Base-by-base conservation (phyloP, 2,113 vertebrate species). In the Pseudonaja textilis region DNA sequence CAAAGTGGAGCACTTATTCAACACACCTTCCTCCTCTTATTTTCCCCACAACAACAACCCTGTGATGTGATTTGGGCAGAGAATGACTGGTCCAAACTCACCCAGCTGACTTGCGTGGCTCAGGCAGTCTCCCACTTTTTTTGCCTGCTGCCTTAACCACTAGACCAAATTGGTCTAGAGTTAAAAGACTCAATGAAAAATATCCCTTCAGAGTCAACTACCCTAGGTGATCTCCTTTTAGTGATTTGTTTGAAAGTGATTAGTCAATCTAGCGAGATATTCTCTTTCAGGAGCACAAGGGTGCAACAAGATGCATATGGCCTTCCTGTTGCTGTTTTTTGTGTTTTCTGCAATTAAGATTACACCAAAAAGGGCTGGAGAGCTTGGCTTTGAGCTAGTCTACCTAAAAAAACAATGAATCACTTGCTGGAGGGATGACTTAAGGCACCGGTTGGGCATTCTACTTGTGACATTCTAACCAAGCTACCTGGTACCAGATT, bases 151-250 rank as follows among this genome's bases (percentile, higher is more conserved):
- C 50, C 50, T 52, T 52, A 52, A 52, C 50, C 11, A 52, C 10
- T 12, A 52, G 14, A 54, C 54, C 54, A 54, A 54, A 16, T 54
- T 54, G 54, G 3, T 16, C 14, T 54, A 54, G 54, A 54, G 14
- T 54, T 54, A 54, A 54, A 54, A 54, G 14, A 54, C 54, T 54
- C 54, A 54, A 16, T 95, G 90, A 96, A 97, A 97, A 95, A 95
- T 93, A 45, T 93, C 92, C 95, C 26, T 64, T 29, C 59, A 12
- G 59, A 64, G 7, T 29, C 59, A 26, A 64, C 59, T 12, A 29
- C 29, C 29, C 59, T 29, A 29, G 3, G 3, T 29, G 9, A 8
- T 7, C 8, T 50, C 29, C 59, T 64, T 64, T 64, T 26, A 64
- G 10, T 29, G 59, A 64, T 29, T 81, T 81, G 34, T 81, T 34